Percentiles rank a stretch among this genome's conserved stretches.
phyloP scores from a whole-genome alignment of 2,888 invertebrate genomes.

The Lagria hirta region DNA sequence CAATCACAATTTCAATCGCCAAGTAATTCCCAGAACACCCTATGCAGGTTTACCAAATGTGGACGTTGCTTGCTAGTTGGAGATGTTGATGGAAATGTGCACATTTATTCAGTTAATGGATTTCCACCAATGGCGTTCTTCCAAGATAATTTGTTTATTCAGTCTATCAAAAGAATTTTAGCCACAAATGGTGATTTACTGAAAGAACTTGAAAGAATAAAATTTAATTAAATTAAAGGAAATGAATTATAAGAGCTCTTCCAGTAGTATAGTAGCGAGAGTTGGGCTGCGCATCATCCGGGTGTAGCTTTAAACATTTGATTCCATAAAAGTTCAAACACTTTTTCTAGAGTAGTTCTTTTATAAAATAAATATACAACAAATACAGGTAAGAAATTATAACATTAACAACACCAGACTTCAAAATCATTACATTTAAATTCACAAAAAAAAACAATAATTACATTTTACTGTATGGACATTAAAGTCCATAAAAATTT shows the following conservation, averaged over 20 bases:
- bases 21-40: constrained; percentile 54
- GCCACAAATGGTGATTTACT: constrained; percentile 64
- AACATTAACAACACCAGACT: constrained; percentile 39
- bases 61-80: constrained; percentile 71
- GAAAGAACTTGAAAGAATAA: constrained; percentile 44
- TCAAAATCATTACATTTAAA: constrained; percentile 26
- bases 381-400: constrained; percentile 37
- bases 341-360: constrained; percentile 34
- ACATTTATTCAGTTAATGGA: constrained; percentile 70
- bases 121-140: constrained; percentile 74
- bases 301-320: constrained; percentile 2
- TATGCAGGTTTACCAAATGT: constrained; percentile 63
- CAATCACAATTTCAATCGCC: constrained; percentile 62
- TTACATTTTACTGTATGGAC: background rate
- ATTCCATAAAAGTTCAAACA: too few species aligned
- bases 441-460: constrained; percentile 2
- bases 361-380: constrained; percentile 41
- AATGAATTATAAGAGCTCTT: background rate
- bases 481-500: background rate
- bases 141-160: constrained; percentile 64
- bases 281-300: too few species aligned
- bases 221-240: too few species aligned
- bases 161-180: constrained; percentile 65
- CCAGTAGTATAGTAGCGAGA: too few species aligned
- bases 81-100: constrained; percentile 67